Conservation (phyloP, 1,140 invertebrate species). For the Phymorhynchus buccinoides region DNA sequence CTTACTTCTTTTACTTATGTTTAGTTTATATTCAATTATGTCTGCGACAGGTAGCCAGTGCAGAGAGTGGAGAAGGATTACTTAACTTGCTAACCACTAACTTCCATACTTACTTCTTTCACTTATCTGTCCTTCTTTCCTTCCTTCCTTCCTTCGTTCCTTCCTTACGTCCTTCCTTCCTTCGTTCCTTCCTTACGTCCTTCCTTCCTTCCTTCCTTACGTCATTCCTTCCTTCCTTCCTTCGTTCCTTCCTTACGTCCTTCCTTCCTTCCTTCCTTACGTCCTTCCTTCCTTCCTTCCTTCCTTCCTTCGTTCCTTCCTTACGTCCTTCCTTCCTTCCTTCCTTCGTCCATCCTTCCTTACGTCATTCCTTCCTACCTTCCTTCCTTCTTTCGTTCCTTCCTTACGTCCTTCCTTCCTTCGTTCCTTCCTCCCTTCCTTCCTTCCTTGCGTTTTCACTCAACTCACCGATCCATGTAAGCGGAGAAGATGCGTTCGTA, state of each 20-base stretch:
- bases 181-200: neutral
- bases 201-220: neutral
- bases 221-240: neutral
- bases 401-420: neutral
- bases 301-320: neutral
- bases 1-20: too few species aligned
- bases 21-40: too few species aligned
- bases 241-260: neutral
- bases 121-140: neutral
- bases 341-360: neutral
- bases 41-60: too few species aligned
- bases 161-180: neutral
- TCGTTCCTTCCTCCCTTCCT: neutral
- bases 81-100: too few species aligned
- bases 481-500: too few species aligned
- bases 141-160: neutral
- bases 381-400: neutral
- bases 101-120: neutral
- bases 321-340: neutral
- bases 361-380: neutral
- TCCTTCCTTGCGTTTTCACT: too few species aligned
- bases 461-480: too few species aligned
- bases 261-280: neutral
- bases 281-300: neutral
- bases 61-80: too few species aligned